Percentiles rank a stretch among this genome's conserved stretches.
These are phyloP conservation scores for Heteractis magnifica DNA, from an alignment of 92 coral and sea anemone species.

Conservation along the genomic window DNA sequence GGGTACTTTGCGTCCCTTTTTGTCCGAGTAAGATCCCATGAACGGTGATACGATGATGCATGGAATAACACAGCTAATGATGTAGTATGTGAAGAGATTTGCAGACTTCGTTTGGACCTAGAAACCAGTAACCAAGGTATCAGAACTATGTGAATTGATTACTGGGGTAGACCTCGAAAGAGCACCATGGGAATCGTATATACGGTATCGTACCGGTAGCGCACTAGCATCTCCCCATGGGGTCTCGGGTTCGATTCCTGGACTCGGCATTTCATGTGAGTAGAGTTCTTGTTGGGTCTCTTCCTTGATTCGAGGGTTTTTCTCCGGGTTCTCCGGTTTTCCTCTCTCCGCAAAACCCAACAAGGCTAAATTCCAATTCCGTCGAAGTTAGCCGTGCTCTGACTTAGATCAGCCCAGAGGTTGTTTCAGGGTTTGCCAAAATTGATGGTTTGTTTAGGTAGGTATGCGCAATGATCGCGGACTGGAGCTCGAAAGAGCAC, in stretches of 20 bases:
- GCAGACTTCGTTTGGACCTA: constrained; percentile 59
- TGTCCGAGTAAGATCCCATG: constrained; percentile 59
- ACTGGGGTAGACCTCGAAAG: no score
- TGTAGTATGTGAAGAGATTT: constrained; percentile 29
- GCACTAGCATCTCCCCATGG: background rate
- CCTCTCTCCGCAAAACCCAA: no score
- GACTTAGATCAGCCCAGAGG: no score
- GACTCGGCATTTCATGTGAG: no score
- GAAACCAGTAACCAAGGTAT: background rate
- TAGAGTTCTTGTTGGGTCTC: no score
- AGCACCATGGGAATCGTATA: no score
- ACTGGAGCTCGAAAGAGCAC: background rate
- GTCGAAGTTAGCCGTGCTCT: background rate
- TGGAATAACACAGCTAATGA: constrained; percentile 33
- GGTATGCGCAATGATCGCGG: background rate
- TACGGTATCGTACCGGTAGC: no score
- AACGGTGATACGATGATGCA: constrained; percentile 35
- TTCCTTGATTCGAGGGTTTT: no score
- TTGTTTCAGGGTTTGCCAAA: background rate
- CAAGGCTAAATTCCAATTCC: background rate
- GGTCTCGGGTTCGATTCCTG: no score
- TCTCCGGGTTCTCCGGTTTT: no score
- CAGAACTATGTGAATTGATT: background rate
- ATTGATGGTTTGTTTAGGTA: background rate
- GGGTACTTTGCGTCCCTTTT: constrained; percentile 50